Conservation (phyloP, 1,140 invertebrate genomes). For the Sarcophaga peregrina region DNA sequence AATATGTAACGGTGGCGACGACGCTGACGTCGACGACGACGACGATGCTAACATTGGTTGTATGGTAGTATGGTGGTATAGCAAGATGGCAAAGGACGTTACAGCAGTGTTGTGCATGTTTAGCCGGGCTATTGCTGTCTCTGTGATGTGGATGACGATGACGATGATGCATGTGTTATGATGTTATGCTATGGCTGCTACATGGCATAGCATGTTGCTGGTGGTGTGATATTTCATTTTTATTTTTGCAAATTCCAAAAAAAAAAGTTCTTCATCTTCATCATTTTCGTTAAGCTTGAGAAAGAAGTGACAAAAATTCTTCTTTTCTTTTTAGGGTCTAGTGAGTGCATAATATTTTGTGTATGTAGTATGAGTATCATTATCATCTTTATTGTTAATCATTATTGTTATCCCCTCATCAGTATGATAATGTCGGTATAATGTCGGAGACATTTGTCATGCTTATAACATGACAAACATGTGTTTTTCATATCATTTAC, state of each 20-base stretch:
- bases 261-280: neutral
- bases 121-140: too few species aligned
- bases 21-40: neutral
- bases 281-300: neutral
- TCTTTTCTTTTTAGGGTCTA: neutral
- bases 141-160: too few species aligned
- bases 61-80: neutral
- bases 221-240: too few species aligned
- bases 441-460: conserved; percentile 34
- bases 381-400: neutral
- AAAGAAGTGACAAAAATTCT: conserved; percentile 16
- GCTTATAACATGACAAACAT: conserved; percentile 26
- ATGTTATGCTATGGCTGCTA: too few species aligned
- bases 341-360: neutral
- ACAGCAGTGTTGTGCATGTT: too few species aligned
- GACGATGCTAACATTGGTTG: too few species aligned
- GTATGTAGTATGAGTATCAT: neutral
- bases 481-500: conserved; percentile 22
- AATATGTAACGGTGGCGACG: neutral
- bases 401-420: neutral
- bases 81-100: too few species aligned
- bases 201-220: neutral
- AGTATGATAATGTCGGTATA: neutral
- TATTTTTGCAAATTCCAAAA: neutral
- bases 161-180: too few species aligned